Evolutionary conservation across 2,113 vertebrate species (phyloP).

Genomic region (Cyanocitta stelleri): DNA sequence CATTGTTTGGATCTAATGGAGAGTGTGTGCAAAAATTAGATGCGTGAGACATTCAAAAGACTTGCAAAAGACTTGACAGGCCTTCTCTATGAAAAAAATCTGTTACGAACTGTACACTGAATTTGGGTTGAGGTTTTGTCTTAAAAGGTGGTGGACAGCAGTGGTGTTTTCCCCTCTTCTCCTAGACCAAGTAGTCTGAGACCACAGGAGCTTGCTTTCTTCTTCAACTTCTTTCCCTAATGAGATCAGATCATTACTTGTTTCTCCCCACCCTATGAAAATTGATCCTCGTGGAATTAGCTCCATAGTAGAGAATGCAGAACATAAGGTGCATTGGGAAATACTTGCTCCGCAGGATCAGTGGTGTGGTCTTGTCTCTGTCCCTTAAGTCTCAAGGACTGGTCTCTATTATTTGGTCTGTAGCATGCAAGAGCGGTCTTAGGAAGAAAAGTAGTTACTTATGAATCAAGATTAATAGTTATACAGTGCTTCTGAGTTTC

Average conservation of each 20-base stretch:
- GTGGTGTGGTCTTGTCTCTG: neutral
- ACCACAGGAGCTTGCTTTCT: neutral
- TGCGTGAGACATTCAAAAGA: neutral
- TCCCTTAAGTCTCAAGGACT: neutral
- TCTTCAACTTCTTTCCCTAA: neutral
- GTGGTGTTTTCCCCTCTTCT: neutral
- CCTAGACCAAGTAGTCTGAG: neutral
- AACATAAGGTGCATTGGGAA: neutral
- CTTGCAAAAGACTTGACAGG: neutral
- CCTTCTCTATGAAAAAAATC: neutral
- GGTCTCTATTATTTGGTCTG: neutral
- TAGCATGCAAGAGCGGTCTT: neutral
- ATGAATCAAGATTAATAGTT: neutral
- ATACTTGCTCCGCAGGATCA: neutral
- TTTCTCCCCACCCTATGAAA: neutral
- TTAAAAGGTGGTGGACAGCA: neutral
- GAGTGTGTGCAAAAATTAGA: neutral
- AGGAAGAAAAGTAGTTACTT: neutral
- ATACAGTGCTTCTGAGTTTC: neutral
- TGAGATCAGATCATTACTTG: neutral
- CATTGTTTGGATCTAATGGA: neutral
- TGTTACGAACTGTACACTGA: neutral
- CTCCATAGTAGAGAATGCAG: neutral
- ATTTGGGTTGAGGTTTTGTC: neutral
- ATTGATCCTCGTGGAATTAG: neutral